Base-by-base conservation (phyloP, 2,113 vertebrate species). In the Rhizomys pruinosus region DNA sequence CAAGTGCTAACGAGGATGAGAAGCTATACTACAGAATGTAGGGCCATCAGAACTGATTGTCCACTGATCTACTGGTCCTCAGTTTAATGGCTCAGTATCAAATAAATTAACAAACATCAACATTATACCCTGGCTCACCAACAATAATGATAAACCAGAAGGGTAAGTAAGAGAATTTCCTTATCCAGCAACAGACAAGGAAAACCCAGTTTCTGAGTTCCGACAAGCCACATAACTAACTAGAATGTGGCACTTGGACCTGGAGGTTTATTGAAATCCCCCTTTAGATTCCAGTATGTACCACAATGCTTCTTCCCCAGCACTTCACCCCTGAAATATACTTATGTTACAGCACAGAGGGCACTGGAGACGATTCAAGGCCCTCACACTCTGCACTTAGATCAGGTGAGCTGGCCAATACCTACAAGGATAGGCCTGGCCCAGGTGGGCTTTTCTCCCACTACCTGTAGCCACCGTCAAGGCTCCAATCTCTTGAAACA, bases 261-360 rank as follows among this genome's bases (percentile, higher is more conserved):
- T 39, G 5, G 47, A 27, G 66, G 57, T 37, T 32, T 32, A 15
- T 4, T 55, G 19, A 34, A 78, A 39, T 63, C 91, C 44, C 37
- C 47, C n/a, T 82, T 9, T 92, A 98, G 42, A 98, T 99, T 94
- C 98, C 98, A 64, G 98, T 98, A 9, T 80, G 39, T 98, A 98
- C 96, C 93, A 94, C 86, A 98, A 98, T 7, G 97, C 98, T 9
- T 89, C 90, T 32, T 97, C 80, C 73, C 87, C 98, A 0, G 88
- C 98, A 76, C 96, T 98, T 3, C 98, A 17, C 84, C 97, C 9
- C 32, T 27, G 13, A 37, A 97, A 0, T 10, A 7, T n/a, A 95
- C 94, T 1, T 89, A 86, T 57, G 11, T 8, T 99, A 98, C 91
- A 98, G 98, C 4, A 29, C 91, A 90, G 98, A 99, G 89, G 98